Conservation (phyloP, 1,140 invertebrate species). For the Drosophila nigrodunni region DNA sequence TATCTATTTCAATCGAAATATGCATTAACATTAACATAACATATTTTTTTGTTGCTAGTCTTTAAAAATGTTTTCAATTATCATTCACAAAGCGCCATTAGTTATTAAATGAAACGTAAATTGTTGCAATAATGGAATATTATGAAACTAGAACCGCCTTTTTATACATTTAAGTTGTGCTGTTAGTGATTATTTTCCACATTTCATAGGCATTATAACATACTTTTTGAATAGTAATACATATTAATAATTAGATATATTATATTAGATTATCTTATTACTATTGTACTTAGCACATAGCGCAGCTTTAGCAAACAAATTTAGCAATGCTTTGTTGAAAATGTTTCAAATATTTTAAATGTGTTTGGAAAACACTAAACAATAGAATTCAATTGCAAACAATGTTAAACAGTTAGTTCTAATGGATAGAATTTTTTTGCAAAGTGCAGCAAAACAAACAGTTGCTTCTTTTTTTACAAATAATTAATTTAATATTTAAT, state of each 20-base stretch:
- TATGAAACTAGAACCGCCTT: constrained; percentile 60
- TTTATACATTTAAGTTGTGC: constrained; percentile 72
- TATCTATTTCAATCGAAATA: constrained; percentile 32
- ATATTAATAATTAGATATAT: constrained; percentile 35
- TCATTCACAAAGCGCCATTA: constrained; percentile 65
- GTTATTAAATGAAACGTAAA: constrained; percentile 62
- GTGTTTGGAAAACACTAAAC: constrained; percentile 61
- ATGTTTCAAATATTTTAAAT: constrained; percentile 61
- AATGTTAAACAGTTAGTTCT: constrained; percentile 43
- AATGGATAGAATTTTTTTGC: constrained; percentile 42
- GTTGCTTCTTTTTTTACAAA: constrained; percentile 50
- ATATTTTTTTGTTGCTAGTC: constrained; percentile 71
- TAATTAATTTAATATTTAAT: constrained; percentile 39
- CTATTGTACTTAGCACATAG: constrained; percentile 64
- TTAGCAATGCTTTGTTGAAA: constrained; percentile 78
- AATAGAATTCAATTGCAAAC: constrained; percentile 37
- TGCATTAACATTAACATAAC: constrained; percentile 18
- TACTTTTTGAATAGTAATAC: constrained; percentile 17
- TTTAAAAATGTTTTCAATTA: constrained; percentile 56
- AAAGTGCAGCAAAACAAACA: constrained; percentile 23
- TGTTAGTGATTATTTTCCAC: constrained; percentile 67
- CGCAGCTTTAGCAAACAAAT: constrained; percentile 75
- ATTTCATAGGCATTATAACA: constrained; percentile 34
- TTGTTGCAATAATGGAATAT: constrained; percentile 74
- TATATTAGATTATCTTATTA: constrained; percentile 36